Conservation (phyloP, 2,888 invertebrate genomes). For the Chloroclysta siterata region DNA sequence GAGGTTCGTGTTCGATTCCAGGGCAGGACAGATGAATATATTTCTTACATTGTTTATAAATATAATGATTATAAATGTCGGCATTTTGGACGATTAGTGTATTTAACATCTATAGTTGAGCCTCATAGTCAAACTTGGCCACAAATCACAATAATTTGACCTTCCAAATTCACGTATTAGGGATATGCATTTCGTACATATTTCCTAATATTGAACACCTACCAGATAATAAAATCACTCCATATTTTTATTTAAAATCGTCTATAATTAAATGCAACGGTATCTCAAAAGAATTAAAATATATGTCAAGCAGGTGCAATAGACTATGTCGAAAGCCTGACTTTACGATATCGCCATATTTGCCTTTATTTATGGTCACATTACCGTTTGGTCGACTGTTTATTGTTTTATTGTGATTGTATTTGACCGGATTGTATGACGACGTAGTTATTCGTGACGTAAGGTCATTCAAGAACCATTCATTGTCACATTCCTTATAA, state of each 20-base stretch:
- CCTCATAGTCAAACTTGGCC: no score
- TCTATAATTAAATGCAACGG: not conserved
- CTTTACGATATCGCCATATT: not conserved
- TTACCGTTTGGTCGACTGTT: not conserved
- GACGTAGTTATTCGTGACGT: not conserved
- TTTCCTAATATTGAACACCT: not conserved
- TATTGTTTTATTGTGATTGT: not conserved
- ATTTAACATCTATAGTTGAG: no score
- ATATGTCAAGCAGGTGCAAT: not conserved
- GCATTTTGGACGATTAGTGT: no score
- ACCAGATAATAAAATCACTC: not conserved
- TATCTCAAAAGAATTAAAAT: not conserved
- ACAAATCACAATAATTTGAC: not conserved
- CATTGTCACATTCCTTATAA: not conserved
- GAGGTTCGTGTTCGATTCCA: no score
- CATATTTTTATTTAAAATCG: slow-evolving; percentile 1
- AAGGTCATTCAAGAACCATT: not conserved
- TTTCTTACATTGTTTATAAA: no score
- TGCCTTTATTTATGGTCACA: not conserved
- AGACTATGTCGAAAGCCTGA: slow-evolving; percentile 1
- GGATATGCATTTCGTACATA: not conserved
- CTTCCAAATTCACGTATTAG: not conserved
- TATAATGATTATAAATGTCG: no score
- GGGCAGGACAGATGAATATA: no score
- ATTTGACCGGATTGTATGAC: not conserved